Conservation (phyloP, 2,888 invertebrate species). For the Syritta pipiens region DNA sequence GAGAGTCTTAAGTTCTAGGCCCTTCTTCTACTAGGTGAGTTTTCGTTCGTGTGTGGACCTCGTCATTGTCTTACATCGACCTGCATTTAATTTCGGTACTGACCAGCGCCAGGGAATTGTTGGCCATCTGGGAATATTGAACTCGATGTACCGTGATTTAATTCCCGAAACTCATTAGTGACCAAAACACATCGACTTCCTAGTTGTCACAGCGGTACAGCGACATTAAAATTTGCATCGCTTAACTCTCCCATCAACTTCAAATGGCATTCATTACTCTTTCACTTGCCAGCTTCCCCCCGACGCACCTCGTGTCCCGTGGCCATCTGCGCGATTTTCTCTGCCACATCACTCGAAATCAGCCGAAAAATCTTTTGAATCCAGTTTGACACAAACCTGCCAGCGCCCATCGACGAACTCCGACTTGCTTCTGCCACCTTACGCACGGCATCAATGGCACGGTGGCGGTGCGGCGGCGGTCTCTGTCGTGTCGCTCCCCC, state of each 20-base stretch:
- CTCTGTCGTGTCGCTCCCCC: conserved; percentile 11
- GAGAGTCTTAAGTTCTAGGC: too few species aligned
- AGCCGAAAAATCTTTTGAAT: conserved; percentile 38
- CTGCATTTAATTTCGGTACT: too few species aligned
- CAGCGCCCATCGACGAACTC: conserved; percentile 32
- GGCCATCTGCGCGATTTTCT: conserved; percentile 22
- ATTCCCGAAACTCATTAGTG: conserved; percentile 15
- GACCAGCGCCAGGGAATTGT: too few species aligned
- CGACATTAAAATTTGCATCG: conserved; percentile 33
- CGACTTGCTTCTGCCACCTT: conserved; percentile 13
- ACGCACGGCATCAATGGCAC: background rate
- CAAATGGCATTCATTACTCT: conserved; percentile 14
- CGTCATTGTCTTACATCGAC: too few species aligned
- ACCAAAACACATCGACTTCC: conserved; percentile 3
- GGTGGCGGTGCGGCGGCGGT: background rate
- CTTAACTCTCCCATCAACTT: too few species aligned
- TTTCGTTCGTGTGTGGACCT: too few species aligned
- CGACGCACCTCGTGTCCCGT: background rate
- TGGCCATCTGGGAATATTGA: conserved; percentile 31
- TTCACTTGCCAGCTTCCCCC: background rate
- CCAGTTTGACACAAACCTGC: conserved; percentile 62
- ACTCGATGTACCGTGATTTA: background rate
- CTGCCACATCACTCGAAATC: background rate
- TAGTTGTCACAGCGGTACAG: background rate
- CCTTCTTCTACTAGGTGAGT: too few species aligned